Base-by-base conservation (phyloP, 2,888 invertebrate genomes). In the Polylopha cassiicola region DNA sequence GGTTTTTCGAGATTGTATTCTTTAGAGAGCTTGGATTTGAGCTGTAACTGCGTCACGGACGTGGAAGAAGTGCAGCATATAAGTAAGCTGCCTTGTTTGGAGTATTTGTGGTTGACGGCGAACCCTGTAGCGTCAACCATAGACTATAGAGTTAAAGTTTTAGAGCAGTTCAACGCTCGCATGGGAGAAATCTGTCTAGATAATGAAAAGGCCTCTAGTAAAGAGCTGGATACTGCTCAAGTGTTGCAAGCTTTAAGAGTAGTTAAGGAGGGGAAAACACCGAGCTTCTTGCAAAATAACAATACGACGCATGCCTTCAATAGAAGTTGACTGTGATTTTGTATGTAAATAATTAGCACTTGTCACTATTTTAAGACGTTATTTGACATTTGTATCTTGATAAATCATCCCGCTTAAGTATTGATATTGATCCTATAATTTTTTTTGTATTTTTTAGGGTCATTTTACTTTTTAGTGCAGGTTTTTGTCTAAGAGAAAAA, bases 171-270 rank as follows among this genome's bases (percentile, higher is more conserved):
- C 65, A 93, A 93, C 30, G 89, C 90, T 27, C 88, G 97, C 47
- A 94, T 95, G 55, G 81, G 89, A 7, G 94, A 97, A 67, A 90
- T 98, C 20, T 92, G 90, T 61, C 75, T 98, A 43, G 98, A 99
- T 65, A 95, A 94, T 64, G 93, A 95, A 61, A 92, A 90, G 50
- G 92, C 96, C 0, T 91, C 94, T 6, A 93, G 93, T 60, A 92
- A 92, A 52, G 98, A 98, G 71, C 70, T 97, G 53, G 98, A 98
- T 62, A 97, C 95, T 2, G 96, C 97, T 0, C 90, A 95, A 21
- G 93, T 98, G 20, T 78, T 97, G 46, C 93, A 95, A 69, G 98
- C 98, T 1, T 85, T 98, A 45, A 89, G 93, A 54, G 89, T 91
- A 28, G 93, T 93, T 0, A 90, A 90, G 51, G 91, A 91, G 64